These are phyloP conservation scores for Merluccius polli DNA, from an alignment of 2,797 vertebrate species.

Conservation along the genomic window DNA sequence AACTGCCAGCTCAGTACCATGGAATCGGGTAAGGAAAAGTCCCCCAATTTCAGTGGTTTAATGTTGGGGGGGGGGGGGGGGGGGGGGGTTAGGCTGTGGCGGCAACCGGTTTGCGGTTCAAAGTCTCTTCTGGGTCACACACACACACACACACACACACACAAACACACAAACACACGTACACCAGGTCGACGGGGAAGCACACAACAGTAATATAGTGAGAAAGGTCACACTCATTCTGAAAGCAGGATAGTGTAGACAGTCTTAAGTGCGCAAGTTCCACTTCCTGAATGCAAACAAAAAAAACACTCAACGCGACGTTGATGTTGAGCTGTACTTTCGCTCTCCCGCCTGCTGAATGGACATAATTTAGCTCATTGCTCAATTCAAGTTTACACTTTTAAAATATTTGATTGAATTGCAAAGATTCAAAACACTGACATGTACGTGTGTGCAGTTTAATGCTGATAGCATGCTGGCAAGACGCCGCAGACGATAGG, in stretches of 20 bases:
- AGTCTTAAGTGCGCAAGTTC: constrained; percentile 48
- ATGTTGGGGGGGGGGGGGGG: constrained; percentile 62
- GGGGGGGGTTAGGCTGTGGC: constrained; percentile 42
- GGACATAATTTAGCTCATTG: not conserved
- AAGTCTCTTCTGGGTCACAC: constrained; percentile 42
- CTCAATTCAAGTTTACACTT: not conserved
- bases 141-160: constrained; percentile 33
- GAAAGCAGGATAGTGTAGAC: constrained; percentile 61
- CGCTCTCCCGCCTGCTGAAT: not conserved
- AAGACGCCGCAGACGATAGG: not conserved
- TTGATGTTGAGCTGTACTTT: not conserved
- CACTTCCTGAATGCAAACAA: constrained; percentile 63
- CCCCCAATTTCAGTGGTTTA: constrained; percentile 68
- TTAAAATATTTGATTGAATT: not conserved
- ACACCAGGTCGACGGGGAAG: constrained; percentile 62
- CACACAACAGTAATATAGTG: constrained; percentile 63
- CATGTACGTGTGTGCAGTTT: not conserved
- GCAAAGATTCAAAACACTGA: not conserved
- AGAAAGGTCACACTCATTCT: constrained; percentile 65
- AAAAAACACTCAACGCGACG: not conserved
- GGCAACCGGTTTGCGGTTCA: constrained; percentile 63
- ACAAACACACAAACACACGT: constrained; percentile 34
- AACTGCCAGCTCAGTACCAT: constrained; percentile 22
- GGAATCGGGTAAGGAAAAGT: constrained; percentile 75
- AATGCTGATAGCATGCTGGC: not conserved